phyloP scores from a whole-genome alignment of 1,140 invertebrate genomes.

The Zaprionus capensis region DNA sequence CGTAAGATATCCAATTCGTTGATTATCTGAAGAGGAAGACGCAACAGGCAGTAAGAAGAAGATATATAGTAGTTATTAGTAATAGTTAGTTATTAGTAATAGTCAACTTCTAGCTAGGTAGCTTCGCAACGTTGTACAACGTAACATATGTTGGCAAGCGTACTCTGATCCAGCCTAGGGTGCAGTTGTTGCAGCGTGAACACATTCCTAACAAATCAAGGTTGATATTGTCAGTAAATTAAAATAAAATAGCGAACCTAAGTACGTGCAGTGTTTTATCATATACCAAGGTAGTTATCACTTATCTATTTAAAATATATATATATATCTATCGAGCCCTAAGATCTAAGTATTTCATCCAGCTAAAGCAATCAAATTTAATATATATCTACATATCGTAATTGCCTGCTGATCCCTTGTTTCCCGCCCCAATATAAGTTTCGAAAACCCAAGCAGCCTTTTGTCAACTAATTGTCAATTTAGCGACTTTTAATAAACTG shows the following conservation, averaged over 20 bases:
- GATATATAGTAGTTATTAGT: too few species aligned
- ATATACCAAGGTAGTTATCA: too few species aligned
- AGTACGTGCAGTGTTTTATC: too few species aligned
- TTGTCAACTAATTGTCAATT: conserved; percentile 40
- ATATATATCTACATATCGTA: too few species aligned
- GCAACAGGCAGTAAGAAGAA: too few species aligned
- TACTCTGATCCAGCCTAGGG: not conserved
- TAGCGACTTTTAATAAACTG: conserved; percentile 25
- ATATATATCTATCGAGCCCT: too few species aligned
- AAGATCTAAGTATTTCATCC: too few species aligned
- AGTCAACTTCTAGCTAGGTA: too few species aligned
- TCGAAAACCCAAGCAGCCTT: not conserved
- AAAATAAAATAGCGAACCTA: too few species aligned
- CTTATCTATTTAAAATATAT: too few species aligned
- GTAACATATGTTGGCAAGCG: not conserved
- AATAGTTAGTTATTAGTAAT: too few species aligned
- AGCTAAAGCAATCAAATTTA: too few species aligned
- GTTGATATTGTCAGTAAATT: not conserved
- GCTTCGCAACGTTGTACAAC: not conserved
- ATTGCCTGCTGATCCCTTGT: not conserved
- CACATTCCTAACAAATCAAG: rapidly evolving
- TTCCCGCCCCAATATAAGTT: not conserved
- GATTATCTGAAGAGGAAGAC: not conserved
- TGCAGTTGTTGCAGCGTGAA: not conserved
- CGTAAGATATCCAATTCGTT: not conserved